Evolutionary conservation across 2,888 invertebrate species (phyloP).

Genomic region (Conops quadrifasciatus): DNA sequence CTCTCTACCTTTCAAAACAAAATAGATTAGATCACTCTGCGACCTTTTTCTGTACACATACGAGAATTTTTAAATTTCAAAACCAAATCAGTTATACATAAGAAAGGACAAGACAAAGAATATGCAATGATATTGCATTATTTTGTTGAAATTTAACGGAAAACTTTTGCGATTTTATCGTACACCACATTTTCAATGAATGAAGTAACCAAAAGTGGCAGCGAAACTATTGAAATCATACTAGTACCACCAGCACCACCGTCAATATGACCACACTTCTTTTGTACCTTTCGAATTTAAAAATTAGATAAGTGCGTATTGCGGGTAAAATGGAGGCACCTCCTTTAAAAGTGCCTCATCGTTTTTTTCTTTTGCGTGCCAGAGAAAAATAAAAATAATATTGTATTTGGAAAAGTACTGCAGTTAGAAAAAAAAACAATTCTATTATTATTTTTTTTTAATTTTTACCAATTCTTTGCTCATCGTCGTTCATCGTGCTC

Average conservation of each 20-base stretch:
- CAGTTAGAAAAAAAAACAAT: background rate
- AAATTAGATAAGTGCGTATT: background rate
- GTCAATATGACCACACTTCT: background rate
- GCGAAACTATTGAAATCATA: background rate
- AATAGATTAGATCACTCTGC: background rate
- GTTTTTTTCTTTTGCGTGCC: background rate
- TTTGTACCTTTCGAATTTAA: background rate
- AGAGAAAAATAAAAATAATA: background rate
- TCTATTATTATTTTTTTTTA: too few relatives aligned
- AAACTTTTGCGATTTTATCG: background rate
- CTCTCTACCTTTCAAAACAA: background rate
- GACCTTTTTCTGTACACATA: background rate
- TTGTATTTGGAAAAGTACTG: background rate
- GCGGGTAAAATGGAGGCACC: background rate
- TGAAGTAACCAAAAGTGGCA: background rate
- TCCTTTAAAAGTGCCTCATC: background rate
- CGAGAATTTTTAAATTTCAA: too few relatives aligned
- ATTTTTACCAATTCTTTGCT: too few relatives aligned
- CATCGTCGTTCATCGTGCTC: too few relatives aligned
- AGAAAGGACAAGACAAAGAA: background rate
- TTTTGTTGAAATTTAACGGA: background rate
- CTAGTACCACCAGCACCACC: background rate
- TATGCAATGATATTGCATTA: background rate
- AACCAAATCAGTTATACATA: background rate
- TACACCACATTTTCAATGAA: background rate